Evolutionary conservation across 2,797 vertebrate species (phyloP).

Genomic region (Poecilia velifera): DNA sequence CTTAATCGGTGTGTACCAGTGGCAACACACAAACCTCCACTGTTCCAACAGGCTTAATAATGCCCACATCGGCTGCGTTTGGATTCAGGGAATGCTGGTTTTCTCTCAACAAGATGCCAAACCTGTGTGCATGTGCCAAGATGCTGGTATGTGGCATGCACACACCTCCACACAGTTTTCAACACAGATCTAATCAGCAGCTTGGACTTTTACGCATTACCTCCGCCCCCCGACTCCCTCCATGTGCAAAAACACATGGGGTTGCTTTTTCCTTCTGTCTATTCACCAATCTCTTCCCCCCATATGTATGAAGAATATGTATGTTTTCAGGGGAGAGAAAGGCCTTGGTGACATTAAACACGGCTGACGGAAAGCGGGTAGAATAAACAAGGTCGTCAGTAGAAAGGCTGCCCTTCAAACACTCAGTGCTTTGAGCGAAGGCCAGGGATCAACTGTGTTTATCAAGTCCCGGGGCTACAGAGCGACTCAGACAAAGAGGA

Average conservation of each 20-base stretch:
- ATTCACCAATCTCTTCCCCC: slow-evolving; percentile 28
- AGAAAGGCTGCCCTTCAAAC: slow-evolving; percentile 73
- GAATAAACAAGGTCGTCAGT: slow-evolving; percentile 75
- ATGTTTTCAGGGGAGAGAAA: slow-evolving; percentile 57
- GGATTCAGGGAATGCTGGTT: slow-evolving; percentile 45
- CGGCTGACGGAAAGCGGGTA: slow-evolving; percentile 67
- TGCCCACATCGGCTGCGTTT: slow-evolving; percentile 23
- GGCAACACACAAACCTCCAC: slow-evolving; percentile 35
- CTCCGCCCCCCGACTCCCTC: background rate
- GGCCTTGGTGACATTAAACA: slow-evolving; percentile 79
- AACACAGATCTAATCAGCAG: slow-evolving; percentile 60
- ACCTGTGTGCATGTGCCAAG: slow-evolving; percentile 52
- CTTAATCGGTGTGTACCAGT: slow-evolving; percentile 34
- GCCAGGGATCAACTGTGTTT: slow-evolving; percentile 82
- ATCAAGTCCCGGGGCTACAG: slow-evolving; percentile 65
- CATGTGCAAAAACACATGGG: slow-evolving; percentile 31
- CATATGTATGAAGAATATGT: slow-evolving; percentile 56
- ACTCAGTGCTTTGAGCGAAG: slow-evolving; percentile 73
- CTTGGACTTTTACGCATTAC: slow-evolving; percentile 32
- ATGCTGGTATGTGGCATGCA: slow-evolving; percentile 37
- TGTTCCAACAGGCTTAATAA: slow-evolving; percentile 47
- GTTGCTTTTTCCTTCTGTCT: slow-evolving; percentile 37
- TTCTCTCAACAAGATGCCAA: slow-evolving; percentile 59
- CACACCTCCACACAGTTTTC: slow-evolving; percentile 16
- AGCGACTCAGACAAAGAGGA: slow-evolving; percentile 46